Percentiles rank a stretch among this genome's conserved stretches.
Conservation (phyloP, 2,113 vertebrate species). For the Anarrhichthys ocellatus region DNA sequence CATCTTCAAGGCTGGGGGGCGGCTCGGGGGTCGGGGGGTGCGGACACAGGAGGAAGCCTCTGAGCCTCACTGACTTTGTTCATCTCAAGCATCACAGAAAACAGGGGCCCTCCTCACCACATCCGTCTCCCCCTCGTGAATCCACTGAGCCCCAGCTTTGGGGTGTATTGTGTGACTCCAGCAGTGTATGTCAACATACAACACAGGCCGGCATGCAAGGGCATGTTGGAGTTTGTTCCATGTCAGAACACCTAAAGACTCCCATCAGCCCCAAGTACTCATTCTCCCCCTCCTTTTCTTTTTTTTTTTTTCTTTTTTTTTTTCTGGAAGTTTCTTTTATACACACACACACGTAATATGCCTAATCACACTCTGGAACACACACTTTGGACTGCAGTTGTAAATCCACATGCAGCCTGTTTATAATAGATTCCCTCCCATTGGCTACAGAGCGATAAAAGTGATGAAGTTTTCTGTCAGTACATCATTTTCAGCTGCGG, state of each 20-base stretch:
- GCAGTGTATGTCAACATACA: slow-evolving; percentile 47
- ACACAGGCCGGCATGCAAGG: slow-evolving; percentile 62
- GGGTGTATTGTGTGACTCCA: slow-evolving; percentile 58
- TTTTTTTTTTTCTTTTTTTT: background rate
- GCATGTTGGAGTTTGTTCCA: slow-evolving; percentile 73
- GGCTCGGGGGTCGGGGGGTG: background rate
- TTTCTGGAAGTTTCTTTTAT: background rate
- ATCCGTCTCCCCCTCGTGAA: slow-evolving; percentile 23
- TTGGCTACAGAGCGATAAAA: slow-evolving; percentile 28
- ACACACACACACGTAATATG: background rate
- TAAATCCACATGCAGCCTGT: slow-evolving; percentile 33
- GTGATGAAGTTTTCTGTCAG: slow-evolving; percentile 62
- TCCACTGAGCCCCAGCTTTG: slow-evolving; percentile 33
- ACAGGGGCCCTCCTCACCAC: slow-evolving; percentile 32
- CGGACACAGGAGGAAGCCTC: slow-evolving; percentile 28
- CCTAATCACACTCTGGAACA: slow-evolving; percentile 2
- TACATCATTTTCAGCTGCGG: slow-evolving; percentile 51
- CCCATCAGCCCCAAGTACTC: slow-evolving; percentile 31
- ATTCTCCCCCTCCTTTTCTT: slow-evolving; percentile 3
- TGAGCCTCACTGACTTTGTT: slow-evolving; percentile 59
- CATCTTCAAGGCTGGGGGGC: slow-evolving; percentile 63
- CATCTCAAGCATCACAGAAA: slow-evolving; percentile 57
- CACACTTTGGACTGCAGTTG: slow-evolving; percentile 26
- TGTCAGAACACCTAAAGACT: slow-evolving; percentile 74
- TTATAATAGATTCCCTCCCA: slow-evolving; percentile 38